Base-by-base conservation (phyloP, 2,113 vertebrate genomes). In the Muscicapa adusta region DNA sequence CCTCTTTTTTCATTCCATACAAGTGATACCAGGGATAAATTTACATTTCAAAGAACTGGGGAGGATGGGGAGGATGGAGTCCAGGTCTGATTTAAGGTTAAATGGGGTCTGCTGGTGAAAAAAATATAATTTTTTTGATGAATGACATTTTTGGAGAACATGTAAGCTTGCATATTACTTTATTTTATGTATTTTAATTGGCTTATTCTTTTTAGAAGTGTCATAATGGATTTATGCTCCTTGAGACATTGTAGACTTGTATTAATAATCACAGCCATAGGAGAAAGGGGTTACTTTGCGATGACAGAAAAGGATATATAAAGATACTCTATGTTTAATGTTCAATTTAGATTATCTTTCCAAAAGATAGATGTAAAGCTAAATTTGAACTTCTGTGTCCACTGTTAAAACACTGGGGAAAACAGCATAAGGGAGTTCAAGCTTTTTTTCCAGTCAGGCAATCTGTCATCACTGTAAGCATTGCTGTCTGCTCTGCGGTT, bases 381-480 rank as follows among this genome's bases (percentile, higher is more conserved):
- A 93, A 89, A 70, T 91, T 85, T 58, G 56, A 96, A 91, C 68
- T 94, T 97, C 42, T 47, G 23, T 95, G 56, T 79, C 51, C 91
- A 82, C 53, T 85, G 47, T 91, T 95, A 84, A 87, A 94, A 87
- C 93, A 56, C 65, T 1, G 4, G 62, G 61, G 88, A 93, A 94
- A 97, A 97, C 12, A 85, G 24, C 67, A 85, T 40, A 83, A 82
- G 80, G 81, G 54, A 73, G 89, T 93, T 94, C 63, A 93, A 93
- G 92, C 13, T 72, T 94, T 97, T 94, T 94, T 96, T 90, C 45
- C 43, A 88, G 47, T 63, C 75, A 96, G 65, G 72, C 94, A 97
- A 94, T 97, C 95, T 98, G 96, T 96, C 94, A 96, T 93, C 89
- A 66, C 36, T 83, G 68, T 63, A 94, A 97, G 75, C 82, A 78